Evolutionary conservation across 2,113 vertebrate genomes (phyloP), one percentile per base, ranked within the genome.

Genomic region (Oryzias celebensis): DNA sequence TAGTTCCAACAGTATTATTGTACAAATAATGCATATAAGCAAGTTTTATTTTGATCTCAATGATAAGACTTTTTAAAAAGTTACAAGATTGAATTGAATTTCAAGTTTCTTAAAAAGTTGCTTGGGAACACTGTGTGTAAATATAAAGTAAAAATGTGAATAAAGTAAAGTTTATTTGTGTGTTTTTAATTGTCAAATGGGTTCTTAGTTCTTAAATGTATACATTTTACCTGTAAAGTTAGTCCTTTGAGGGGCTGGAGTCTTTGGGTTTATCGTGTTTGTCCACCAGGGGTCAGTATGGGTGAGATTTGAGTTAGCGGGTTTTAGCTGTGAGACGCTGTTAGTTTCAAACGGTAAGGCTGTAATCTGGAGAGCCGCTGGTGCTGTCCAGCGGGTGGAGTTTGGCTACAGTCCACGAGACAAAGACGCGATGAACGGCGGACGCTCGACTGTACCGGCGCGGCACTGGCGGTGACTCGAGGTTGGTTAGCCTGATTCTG

Each of bases 341-440:
- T 16, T 28, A 2, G 16, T 52, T 48, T 31, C 5, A 16, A 17
- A 43, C 48, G 64, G 57, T 53, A 51, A 44, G 52, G 4, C 53
- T 26, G 20, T 44, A n/a, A 24, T 49, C 6, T 12, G 10, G 15
- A 47, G 23, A 45, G 28, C 24, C 45, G 63, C 41, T 68, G 52
- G 5, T 68, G 54, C 42, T 64, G 53, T 58, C 60, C 59, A 47
- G 59, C 84, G 77, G 85, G 75, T 64, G 80, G 84, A 86, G 82
- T 82, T 80, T 73, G 62, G 46, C 69, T 52, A 20, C 65, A 62
- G 67, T 68, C 59, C 55, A 26, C 55, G 0, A 83, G 72, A 86
- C 82, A 86, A 85, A 89, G 85, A 62, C 78, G 44, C 47, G 68
- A 81, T 63, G 75, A 69, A 60, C 36, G 58, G 2, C 60, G 58